Evolutionary conservation across 1,140 invertebrate genomes (phyloP), one percentile per base, ranked within the genome.

Genomic region (Formica selysi): DNA sequence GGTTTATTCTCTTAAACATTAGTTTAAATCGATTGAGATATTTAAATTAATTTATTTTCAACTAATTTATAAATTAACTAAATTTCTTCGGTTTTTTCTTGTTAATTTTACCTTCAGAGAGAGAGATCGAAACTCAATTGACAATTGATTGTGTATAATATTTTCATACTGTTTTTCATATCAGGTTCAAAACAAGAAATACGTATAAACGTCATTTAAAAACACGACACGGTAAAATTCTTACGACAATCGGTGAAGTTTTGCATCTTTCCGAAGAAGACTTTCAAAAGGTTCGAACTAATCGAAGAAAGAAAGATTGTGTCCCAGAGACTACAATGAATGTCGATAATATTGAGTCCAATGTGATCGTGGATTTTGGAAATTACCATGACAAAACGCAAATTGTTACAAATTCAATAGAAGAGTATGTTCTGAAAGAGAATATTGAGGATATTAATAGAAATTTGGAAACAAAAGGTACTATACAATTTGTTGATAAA

Each of bases 151-250:
- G 26, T 41, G 1, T 71, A 22, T n/a, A 36, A 76, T 38, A 76
- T 26, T 51, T 13, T 51, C 8, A 22, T 80, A 41, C 16, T 38
- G 0, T 48, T 19, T 89, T 61, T 85, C 86, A 68, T 89, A 71
- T 91, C 86, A 96, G 96, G 80, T 97, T 97, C 89, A 97, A 97
- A 93, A 97, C 96, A 0, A 93, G 96, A 29, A 97, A 97, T 85
- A 97, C 96, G 11, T 97, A 96, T 91, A 97, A 97, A 91, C 94
- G 96, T 29, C 96, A 97, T 90, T 90, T 97, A 73, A 96, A 95
- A 88, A 96, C 96, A 32, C 93, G 96, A 11, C 96, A 97, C 88
- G 96, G 96, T 7, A 96, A 97, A 94, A 95, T 96, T 19, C 89
- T 97, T 19, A 96, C 95, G 3, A 96, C 96, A 48, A 95, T 95